Evolutionary conservation across 1,140 invertebrate genomes (phyloP), one percentile per base, ranked within the genome.

Genomic region (Diabrotica undecimpunctata): DNA sequence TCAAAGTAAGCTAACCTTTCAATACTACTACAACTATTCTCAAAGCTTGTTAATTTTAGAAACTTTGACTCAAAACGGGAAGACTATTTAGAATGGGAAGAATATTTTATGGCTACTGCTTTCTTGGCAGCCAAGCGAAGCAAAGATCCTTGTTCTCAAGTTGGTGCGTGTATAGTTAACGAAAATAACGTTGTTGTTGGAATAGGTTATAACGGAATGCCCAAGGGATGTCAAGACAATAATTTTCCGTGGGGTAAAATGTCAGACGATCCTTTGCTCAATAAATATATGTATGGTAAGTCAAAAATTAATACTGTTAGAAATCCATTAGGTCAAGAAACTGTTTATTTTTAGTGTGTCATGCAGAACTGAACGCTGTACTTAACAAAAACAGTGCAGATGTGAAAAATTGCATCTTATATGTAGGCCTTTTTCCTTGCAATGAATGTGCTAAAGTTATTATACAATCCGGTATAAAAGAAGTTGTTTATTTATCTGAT

Each of bases 361-460:
- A 99, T 82, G 96, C 97, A 38, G 97, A 99, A 83, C 84, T 97
- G 79, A 99, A 99, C 84, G 96, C 97, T 9, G 93, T 99, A 65
- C 71, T 98, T 2, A 98, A 98, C 76, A 95, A 91, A 78, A 97
- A 95, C 77, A 82, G 84, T 4, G 80, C 84, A 0, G 86, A 91
- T 81, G 79, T 96, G 0, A 87, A 87, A 71, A 84, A 87, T 66
- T 96, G 94, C 74, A 87, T 83, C 0, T 86, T 98, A 0, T 99
- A 96, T 79, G 91, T 94, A 0, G 88, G 86, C 0, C 77, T 95
- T 7, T 98, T 97, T 79, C 96, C 96, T 0, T 98, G 96, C 75
- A 97, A 97, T 76, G 94, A 97, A 80, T 99, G 96, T 84, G 92
- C 96, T 0, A 98, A 98, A 82, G 80, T 96, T 5, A 95, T 98